Evolutionary conservation across 2,113 vertebrate species (phyloP).

Genomic region (Seriola dumerili): DNA sequence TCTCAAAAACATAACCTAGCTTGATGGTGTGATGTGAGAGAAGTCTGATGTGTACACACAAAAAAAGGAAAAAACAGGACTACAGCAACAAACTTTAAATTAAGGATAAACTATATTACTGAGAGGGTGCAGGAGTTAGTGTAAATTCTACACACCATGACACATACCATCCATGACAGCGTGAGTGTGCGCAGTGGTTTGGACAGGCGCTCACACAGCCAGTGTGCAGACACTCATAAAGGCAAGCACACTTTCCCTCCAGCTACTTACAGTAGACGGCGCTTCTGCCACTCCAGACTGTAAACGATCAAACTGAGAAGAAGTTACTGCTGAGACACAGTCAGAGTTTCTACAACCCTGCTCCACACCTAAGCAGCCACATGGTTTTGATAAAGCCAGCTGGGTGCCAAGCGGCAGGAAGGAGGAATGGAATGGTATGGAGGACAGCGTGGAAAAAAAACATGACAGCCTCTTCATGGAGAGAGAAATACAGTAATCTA

Average conservation of each 20-base stretch:
- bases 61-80: not conserved
- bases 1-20: not conserved
- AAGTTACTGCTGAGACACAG: slow-evolving; percentile 14
- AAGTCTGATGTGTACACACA: not conserved
- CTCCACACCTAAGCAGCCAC: slow-evolving; percentile 33
- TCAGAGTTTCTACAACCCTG: slow-evolving; percentile 9
- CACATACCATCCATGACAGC: not conserved
- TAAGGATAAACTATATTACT: not conserved
- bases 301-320: slow-evolving; percentile 47
- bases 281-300: slow-evolving; percentile 44
- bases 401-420: slow-evolving; percentile 39
- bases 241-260: slow-evolving; percentile 6
- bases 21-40: not conserved
- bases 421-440: slow-evolving; percentile 6
- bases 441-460: not conserved
- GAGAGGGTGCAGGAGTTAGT: not conserved
- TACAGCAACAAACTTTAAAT: slow-evolving; percentile 4
- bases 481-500: slow-evolving; percentile 11
- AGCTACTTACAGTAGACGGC: slow-evolving; percentile 6
- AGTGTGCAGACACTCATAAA: slow-evolving; percentile 12
- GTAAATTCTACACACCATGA: slow-evolving; percentile 13
- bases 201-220: slow-evolving; percentile 6
- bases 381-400: slow-evolving; percentile 44
- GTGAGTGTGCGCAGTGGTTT: not conserved
- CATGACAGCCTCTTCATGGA: not conserved